phyloP scores from a whole-genome alignment of 2,113 vertebrate genomes.

The Apodemus sylvaticus region DNA sequence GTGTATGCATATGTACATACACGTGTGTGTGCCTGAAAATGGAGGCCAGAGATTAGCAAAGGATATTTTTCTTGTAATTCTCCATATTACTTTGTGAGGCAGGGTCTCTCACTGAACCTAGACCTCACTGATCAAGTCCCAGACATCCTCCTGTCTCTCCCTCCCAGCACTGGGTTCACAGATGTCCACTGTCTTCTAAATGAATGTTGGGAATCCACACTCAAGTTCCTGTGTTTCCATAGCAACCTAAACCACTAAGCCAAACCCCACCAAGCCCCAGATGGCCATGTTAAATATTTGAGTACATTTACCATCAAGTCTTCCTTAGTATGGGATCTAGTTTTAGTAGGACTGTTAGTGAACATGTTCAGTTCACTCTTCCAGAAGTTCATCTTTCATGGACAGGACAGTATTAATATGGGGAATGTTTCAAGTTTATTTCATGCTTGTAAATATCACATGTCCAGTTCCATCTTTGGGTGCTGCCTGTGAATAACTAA shows the following conservation, averaged over 20 bases:
- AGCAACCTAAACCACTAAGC: not conserved
- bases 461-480: not conserved
- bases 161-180: not conserved
- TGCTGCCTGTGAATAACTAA: not conserved
- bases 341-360: not conserved
- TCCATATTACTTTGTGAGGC: not conserved
- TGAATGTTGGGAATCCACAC: not conserved
- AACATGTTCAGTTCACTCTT: not conserved
- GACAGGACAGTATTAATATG: not conserved
- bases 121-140: not conserved
- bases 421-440: not conserved
- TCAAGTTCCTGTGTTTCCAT: not conserved
- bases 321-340: not conserved
- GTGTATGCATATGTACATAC: not conserved
- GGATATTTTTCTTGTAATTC: not conserved
- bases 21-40: not conserved
- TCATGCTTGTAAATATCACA: too few species aligned
- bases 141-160: not conserved
- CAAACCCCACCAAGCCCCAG: not conserved
- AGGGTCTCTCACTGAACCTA: not conserved
- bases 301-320: not conserved
- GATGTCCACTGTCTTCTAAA: not conserved
- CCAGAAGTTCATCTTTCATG: not conserved
- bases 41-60: not conserved
- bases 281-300: not conserved